Evolutionary conservation across 92 coral and sea anemone species (phyloP).

Genomic region (Phenganax subtilis): DNA sequence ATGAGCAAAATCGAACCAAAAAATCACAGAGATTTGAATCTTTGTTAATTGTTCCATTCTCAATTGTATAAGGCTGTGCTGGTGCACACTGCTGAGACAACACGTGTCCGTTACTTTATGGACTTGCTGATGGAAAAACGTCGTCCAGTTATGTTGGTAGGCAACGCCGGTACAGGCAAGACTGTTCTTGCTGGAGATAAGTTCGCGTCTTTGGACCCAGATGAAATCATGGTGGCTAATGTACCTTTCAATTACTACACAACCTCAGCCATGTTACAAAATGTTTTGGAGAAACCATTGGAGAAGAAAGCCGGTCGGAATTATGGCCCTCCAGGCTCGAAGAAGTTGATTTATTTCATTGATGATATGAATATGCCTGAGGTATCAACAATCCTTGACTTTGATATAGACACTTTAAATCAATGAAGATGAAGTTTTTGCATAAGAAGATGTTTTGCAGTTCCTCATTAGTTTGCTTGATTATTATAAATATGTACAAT

Average conservation of each 20-base stretch:
- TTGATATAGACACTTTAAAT: no score
- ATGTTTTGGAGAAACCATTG: constrained; percentile 87
- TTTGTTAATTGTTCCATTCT: not conserved
- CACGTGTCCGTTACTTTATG: constrained; percentile 97
- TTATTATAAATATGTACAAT: no score
- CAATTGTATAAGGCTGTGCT: constrained; percentile 74
- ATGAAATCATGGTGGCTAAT: constrained; percentile 77
- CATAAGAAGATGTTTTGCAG: no score
- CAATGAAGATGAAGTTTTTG: no score
- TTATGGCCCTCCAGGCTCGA: constrained; percentile 96
- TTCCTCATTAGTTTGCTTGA: no score
- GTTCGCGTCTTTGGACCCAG: constrained; percentile 91
- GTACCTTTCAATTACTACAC: constrained; percentile 99
- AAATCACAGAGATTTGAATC: no score
- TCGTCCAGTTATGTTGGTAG: constrained; percentile 96
- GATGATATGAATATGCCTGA: constrained; percentile 99
- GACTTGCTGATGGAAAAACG: constrained; percentile 94
- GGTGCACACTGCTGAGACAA: constrained; percentile 97
- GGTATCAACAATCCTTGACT: constrained; percentile 48
- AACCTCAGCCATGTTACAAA: constrained; percentile 95
- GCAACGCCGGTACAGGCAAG: constrained; percentile 98
- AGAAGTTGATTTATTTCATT: constrained; percentile 85
- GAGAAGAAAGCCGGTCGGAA: constrained; percentile 99
- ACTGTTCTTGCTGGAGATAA: constrained; percentile 92
- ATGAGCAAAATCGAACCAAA: no score